Percentiles rank a stretch among this genome's conserved stretches.
Evolutionary conservation across 2,888 invertebrate genomes (phyloP).

Genomic region (Lepidocyrtinus sp.): DNA sequence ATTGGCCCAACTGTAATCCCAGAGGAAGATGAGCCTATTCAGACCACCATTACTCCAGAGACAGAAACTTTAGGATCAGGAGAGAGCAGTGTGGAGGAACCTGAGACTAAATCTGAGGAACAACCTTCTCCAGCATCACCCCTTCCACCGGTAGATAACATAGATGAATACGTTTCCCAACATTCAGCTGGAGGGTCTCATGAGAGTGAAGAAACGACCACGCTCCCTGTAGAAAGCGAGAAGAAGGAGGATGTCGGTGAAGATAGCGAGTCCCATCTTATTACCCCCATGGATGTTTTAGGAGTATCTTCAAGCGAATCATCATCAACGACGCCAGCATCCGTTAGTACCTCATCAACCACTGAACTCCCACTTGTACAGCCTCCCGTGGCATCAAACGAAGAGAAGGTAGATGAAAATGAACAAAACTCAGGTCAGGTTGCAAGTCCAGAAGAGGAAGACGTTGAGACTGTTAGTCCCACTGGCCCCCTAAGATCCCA

Average conservation of each 20-base stretch:
- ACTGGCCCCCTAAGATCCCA: constrained; percentile 16
- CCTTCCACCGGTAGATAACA: neutral
- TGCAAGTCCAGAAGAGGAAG: neutral
- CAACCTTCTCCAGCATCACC: neutral
- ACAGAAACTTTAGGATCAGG: neutral
- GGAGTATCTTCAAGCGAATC: constrained; percentile 5
- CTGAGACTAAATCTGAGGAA: neutral
- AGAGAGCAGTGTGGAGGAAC: neutral
- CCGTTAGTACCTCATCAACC: constrained; percentile 37
- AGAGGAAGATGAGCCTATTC: neutral
- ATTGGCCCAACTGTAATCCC: constrained; percentile 17
- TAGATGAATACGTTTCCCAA: neutral
- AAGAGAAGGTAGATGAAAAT: constrained; percentile 20
- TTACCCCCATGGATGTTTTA: constrained; percentile 44
- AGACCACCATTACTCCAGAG: neutral
- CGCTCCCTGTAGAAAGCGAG: constrained; percentile 9
- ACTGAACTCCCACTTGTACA: neutral
- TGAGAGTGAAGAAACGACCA: neutral
- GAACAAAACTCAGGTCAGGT: constrained; percentile 28
- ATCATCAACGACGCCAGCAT: constrained; percentile 1
- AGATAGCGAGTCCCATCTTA: constrained; percentile 14
- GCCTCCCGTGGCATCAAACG: neutral
- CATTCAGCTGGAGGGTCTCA: neutral
- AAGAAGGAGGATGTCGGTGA: constrained; percentile 14
- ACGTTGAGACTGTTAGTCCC: neutral